These are phyloP conservation scores for Drosophila orosa DNA, from an alignment of 1,140 invertebrate species.

Conservation along the genomic window DNA sequence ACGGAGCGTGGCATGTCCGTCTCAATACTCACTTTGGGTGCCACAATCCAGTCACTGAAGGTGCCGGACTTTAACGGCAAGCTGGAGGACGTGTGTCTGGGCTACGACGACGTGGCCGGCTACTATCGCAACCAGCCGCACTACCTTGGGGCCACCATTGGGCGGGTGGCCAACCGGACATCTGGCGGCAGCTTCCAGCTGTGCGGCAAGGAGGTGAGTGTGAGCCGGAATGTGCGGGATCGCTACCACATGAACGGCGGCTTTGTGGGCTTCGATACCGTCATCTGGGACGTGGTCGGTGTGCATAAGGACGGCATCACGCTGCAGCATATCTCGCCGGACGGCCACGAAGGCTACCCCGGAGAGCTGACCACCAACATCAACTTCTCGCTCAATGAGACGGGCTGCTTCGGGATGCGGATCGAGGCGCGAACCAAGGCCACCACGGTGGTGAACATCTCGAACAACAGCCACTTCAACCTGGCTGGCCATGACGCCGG, in stretches of 20 bases:
- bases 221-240: slow-evolving; percentile 89
- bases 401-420: slow-evolving; percentile 89
- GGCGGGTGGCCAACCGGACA: slow-evolving; percentile 94
- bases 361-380: slow-evolving; percentile 89
- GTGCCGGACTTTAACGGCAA: slow-evolving; percentile 89
- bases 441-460: slow-evolving; percentile 93
- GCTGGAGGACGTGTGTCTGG: slow-evolving; percentile 89
- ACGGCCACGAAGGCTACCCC: slow-evolving; percentile 95
- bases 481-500: slow-evolving; percentile 90
- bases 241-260: slow-evolving; percentile 94
- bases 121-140: slow-evolving; percentile 85
- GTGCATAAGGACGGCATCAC: slow-evolving; percentile 82
- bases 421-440: slow-evolving; percentile 91
- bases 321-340: slow-evolving; percentile 89
- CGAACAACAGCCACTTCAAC: slow-evolving; percentile 97
- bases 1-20: slow-evolving; percentile 86
- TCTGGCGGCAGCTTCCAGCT: slow-evolving; percentile 88
- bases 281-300: slow-evolving; percentile 86
- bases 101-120: slow-evolving; percentile 91
- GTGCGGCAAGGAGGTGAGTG: slow-evolving; percentile 87
- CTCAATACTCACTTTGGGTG: slow-evolving; percentile 90
- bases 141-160: slow-evolving; percentile 94
- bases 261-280: slow-evolving; percentile 93
- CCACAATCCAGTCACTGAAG: slow-evolving; percentile 89
- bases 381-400: slow-evolving; percentile 89